Evolutionary conservation across 2,113 vertebrate species (phyloP), one percentile per base, ranked within the genome.

Genomic region (Tragelaphus scriptus): DNA sequence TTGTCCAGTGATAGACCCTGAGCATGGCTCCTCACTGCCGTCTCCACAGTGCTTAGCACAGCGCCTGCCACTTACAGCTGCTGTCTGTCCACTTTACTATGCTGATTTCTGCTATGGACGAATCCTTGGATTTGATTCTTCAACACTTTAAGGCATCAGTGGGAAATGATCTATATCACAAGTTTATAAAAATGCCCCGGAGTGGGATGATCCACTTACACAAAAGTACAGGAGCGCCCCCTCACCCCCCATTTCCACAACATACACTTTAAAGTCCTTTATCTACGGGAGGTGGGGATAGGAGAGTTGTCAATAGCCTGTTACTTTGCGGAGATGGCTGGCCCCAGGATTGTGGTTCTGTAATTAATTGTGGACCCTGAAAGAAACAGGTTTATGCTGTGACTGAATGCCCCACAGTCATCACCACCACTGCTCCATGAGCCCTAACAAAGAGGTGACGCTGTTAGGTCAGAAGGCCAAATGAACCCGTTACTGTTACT

Each of bases 31-130:
- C 53, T 80, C 59, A 47, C 51, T 47, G 71, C 55, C 6, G 13
- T 65, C 28, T 90, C 19, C 90, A 49, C 26, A 49, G 15, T 71
- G 75, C 87, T 93, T 56, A 88, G 96, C 82, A 94, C 49, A 81
- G 61, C 10, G 61, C 84, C 68, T 86, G 91, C 36, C 26, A 36
- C 93, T 92, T 49, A 61, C 3, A 85, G 56, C 30, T 77, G 65
- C 68, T 47, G 36, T 26, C 10, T 68, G 80, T 25, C 71, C 71
- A 75, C 47, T 58, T 16, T 23, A 53, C 87, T 77, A 21, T 61
- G 63, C 71, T 65, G 47, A 47, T 53, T 88, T 85, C 95, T 68
- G 56, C 21, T 92, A 28, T 2, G 61, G 51, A 47, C 0, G 1
- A 63, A 23, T 75, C 59, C n/a, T 19, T 85, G 89, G 71, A 17